Base-by-base conservation (phyloP, 2,113 vertebrate genomes). In the Pelecanus crispus region DNA sequence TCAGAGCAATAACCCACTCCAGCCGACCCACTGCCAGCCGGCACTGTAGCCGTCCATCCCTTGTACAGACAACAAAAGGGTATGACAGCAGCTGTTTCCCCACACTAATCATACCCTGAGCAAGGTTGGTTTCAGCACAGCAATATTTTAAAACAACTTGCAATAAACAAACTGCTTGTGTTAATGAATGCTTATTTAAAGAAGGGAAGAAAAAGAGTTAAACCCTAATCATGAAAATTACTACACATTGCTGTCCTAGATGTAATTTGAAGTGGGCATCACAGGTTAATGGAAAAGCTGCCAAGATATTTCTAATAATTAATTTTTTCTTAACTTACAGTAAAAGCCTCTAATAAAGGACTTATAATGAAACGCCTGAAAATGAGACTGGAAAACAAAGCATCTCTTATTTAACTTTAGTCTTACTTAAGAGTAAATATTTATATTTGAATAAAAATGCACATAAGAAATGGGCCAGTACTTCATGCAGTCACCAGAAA, bases 261-360 rank as follows among this genome's bases (percentile, higher is more conserved):
- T 18, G 42, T 16, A 86, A 96, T 94, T 78, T 78, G 32, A 94
- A 86, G 50, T 50, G 24, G 59, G 47, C 26, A 95, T 62, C 50
- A 53, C 16, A 88, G 58, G 81, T 90, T 88, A 94, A 91, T 38
- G 45, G 58, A 90, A 91, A 90, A 96, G n/a, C 66, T 92, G 66
- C 32, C 36, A 62, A 85, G 45, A 53, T 73, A 55, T 3, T n/a
- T 80, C 49, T 58, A 81, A 72, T 75, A 87, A 75, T 56, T 73
- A 9, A 4, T 67, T 89, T 91, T 73, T 87, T 63, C n/a, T 56
- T 77, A 82, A 55, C 55, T 79, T 79, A 36, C 3, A 61, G 15
- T 52, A 70, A 78, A 78, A 36, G 31, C 38, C 17, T 77, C 36
- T 38, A 92, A 68, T n/a, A 83, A 88, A 72, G 24, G 11, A 55